Base-by-base conservation (phyloP, 2,888 invertebrate species). In the Rhingia campestris region DNA sequence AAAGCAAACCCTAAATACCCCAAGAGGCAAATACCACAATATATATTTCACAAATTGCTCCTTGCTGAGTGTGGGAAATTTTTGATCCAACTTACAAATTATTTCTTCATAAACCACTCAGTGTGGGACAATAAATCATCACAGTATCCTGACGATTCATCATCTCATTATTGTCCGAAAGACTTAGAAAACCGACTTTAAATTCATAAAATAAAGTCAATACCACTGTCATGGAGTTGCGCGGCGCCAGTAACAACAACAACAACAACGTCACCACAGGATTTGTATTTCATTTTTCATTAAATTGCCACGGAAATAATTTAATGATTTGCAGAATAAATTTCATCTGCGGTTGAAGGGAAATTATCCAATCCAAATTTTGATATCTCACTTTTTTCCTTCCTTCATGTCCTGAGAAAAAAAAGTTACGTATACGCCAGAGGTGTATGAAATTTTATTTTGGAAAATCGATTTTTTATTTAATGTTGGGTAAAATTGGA, bases 401-500 rank as follows among this genome's bases (percentile, higher is more conserved):
- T 33, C 30, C 51, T 64, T 45, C 47, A 32, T 32, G 10, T 22
- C 6, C 32, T 35, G 43, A n/a, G 41, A 37, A 45, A 22, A 22
- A 22, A 22, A 22, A 1, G 22, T 35, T n/a, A 35, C n/a, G 30
- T 54, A n/a, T 45, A 45, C 67, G 22, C 4, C n/a, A 14, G 51
- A 67, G 53, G 37, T 63, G 41, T 58, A 2, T 4, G 39, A 37
- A 58, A 61, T 53, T 73, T 66, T 59, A 54, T 74, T 74, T 74
- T 39, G 35, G n/a, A 66, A 79, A 80, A 80, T 72, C 73, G 51
- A 79, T 79, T 66, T 22, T 66, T 45, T 59, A 67, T 53, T 66
- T 66, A 56, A 79, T 66, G 79, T 72, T 72, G 32, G 30, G 51
- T 64, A 39, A 79, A 79, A 72, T 79, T 79, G 79, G 58, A 64